Evolutionary conservation across 2,113 vertebrate species (phyloP).

Genomic region (Toxotes jaculatrix): DNA sequence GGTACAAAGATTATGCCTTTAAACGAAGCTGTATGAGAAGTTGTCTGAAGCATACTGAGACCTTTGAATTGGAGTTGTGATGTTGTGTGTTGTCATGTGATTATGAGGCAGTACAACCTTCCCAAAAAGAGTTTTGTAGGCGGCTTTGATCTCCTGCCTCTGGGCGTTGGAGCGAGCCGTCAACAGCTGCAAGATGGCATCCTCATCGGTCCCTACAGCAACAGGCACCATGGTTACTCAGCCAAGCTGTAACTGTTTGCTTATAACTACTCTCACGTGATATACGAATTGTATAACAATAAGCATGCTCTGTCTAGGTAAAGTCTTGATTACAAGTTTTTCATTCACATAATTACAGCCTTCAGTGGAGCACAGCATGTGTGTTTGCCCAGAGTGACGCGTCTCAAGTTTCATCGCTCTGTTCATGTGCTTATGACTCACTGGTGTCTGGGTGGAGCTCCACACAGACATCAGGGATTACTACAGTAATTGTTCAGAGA

Average conservation of each 20-base stretch:
- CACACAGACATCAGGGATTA: constrained; percentile 7
- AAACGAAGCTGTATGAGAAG: too few species aligned
- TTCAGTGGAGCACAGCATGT: constrained; percentile 10
- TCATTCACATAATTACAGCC: constrained; percentile 46
- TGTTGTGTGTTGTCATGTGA: not conserved
- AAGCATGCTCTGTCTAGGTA: not conserved
- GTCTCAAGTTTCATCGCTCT: constrained; percentile 39
- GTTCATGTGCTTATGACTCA: constrained; percentile 53
- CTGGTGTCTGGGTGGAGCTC: constrained; percentile 35
- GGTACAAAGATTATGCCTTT: not conserved
- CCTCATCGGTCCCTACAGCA: constrained; percentile 93
- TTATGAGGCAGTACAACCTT: constrained; percentile 83
- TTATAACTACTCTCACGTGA: not conserved
- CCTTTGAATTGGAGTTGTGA: not conserved
- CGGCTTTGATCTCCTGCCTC: constrained; percentile 89
- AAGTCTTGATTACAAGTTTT: constrained; percentile 14
- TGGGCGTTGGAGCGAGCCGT: constrained; percentile 90
- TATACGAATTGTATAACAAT: constrained; percentile 3
- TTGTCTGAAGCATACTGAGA: not conserved
- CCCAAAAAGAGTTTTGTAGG: constrained; percentile 94
- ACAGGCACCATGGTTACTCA: constrained; percentile 53
- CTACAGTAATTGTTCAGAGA: constrained; percentile 1
- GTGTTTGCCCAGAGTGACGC: constrained; percentile 20
- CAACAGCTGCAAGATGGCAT: constrained; percentile 89
- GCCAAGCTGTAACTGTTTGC: not conserved